Conservation (phyloP, 2,797 vertebrate genomes). For the Epinephelus coioides region DNA sequence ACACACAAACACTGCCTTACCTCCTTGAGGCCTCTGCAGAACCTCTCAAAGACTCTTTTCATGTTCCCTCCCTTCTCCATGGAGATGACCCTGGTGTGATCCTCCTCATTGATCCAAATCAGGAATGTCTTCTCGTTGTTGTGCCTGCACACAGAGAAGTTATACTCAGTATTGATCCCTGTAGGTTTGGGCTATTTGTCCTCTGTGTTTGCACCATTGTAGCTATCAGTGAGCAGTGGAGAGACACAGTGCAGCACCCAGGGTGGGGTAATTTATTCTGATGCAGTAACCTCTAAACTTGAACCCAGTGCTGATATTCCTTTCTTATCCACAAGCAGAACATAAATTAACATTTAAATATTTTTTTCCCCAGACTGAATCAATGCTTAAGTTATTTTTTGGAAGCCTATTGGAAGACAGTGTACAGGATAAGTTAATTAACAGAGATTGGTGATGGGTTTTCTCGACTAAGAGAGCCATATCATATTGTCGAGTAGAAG, state of each 20-base stretch:
- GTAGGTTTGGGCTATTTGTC: not conserved
- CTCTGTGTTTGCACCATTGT: constrained; percentile 1
- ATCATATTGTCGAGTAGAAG: not conserved
- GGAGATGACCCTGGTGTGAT: constrained; percentile 97
- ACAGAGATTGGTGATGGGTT: not conserved
- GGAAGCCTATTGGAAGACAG: not conserved
- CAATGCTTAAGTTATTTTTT: not conserved
- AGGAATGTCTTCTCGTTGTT: constrained; percentile 98
- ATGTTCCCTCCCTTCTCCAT: constrained; percentile 99
- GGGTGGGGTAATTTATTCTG: not conserved
- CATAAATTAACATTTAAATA: not conserved
- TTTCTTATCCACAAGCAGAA: not conserved
- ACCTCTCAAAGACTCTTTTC: constrained; percentile 97
- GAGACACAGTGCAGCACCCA: not conserved
- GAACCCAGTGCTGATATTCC: not conserved
- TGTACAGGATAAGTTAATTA: constrained; percentile 4
- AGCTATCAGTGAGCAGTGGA: constrained; percentile 1
- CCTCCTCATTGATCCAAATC: constrained; percentile 98
- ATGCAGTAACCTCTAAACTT: not conserved
- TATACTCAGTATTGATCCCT: not conserved
- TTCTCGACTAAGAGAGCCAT: not conserved
- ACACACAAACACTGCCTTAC: constrained; percentile 69
- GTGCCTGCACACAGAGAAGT: constrained; percentile 87
- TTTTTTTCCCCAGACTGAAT: constrained; percentile 10
- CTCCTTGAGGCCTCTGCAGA: constrained; percentile 95